Percentiles rank a stretch among this genome's conserved stretches.
These are phyloP conservation scores for Carollia perspicillata DNA, from an alignment of 2,113 vertebrate genomes.

Conservation along the genomic window DNA sequence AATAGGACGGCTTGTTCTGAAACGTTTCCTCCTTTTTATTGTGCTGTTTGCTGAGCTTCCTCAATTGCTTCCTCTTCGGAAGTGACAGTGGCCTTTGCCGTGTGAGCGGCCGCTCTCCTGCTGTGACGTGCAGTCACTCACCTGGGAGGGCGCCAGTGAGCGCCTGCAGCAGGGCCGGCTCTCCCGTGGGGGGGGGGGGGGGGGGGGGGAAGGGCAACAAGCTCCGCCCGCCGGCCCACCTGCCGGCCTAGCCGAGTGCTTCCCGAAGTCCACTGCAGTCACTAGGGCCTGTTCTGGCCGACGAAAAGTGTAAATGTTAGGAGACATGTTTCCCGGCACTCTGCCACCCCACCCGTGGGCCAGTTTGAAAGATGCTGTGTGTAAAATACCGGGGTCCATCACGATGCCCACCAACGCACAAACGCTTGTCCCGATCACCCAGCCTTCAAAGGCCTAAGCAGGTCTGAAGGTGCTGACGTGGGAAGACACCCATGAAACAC, in stretches of 20 bases:
- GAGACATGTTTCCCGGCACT: background rate
- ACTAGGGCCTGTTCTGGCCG: background rate
- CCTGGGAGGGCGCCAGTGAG: accelerated
- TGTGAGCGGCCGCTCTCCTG: background rate
- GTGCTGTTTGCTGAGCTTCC: background rate
- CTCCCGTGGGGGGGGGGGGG: too few relatives aligned
- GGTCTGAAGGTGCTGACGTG: background rate
- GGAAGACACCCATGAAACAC: background rate
- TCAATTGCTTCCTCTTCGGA: background rate
- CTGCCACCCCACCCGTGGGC: background rate
- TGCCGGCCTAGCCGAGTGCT: background rate
- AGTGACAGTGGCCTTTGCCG: background rate
- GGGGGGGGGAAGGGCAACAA: too few relatives aligned
- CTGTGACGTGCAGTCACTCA: background rate
- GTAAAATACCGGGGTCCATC: background rate
- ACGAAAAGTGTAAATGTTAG: background rate
- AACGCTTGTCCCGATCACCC: background rate
- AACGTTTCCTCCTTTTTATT: background rate
- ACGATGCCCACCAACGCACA: background rate
- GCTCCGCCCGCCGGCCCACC: too few relatives aligned
- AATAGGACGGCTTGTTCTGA: background rate
- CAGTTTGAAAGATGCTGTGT: background rate
- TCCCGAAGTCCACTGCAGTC: background rate
- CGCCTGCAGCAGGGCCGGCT: background rate
- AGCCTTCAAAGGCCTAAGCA: background rate